Conservation (phyloP, 2,797 vertebrate genomes). For the Perodicticus potto region DNA sequence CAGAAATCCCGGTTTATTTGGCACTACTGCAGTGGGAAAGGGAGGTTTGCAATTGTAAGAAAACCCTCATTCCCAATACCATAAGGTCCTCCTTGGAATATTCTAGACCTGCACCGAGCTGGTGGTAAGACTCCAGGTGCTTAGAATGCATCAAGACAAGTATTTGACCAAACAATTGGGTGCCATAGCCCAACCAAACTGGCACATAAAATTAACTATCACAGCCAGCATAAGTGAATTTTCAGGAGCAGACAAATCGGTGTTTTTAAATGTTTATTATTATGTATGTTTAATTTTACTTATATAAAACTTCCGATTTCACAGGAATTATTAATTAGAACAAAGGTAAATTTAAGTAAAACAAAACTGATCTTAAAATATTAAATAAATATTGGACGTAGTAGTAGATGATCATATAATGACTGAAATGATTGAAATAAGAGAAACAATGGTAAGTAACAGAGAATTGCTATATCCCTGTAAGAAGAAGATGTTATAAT, state of each 20-base stretch:
- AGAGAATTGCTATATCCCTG: not conserved
- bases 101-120: not conserved
- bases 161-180: not conserved
- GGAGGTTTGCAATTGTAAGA: not conserved
- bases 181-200: not conserved
- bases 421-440: not conserved
- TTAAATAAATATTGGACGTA: not conserved
- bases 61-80: not conserved
- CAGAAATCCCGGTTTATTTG: not conserved
- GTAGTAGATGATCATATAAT: not conserved
- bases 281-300: not conserved
- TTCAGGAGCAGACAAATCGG: not conserved
- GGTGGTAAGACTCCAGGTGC: not conserved
- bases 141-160: not conserved
- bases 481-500: not conserved
- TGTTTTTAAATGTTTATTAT: not conserved
- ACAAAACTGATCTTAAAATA: not conserved
- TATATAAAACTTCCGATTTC: conserved; percentile 18
- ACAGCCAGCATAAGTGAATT: not conserved
- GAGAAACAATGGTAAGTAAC: not conserved
- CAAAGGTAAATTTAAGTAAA: conserved; percentile 30
- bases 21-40: accelerated
- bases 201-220: not conserved
- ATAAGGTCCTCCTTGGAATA: not conserved
- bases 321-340: conserved; percentile 1